A percentile compares a stretch with the other conserved stretches of the same genome.
phyloP scores from a whole-genome alignment of 2,888 invertebrate genomes.

The Abscondita cerata region DNA sequence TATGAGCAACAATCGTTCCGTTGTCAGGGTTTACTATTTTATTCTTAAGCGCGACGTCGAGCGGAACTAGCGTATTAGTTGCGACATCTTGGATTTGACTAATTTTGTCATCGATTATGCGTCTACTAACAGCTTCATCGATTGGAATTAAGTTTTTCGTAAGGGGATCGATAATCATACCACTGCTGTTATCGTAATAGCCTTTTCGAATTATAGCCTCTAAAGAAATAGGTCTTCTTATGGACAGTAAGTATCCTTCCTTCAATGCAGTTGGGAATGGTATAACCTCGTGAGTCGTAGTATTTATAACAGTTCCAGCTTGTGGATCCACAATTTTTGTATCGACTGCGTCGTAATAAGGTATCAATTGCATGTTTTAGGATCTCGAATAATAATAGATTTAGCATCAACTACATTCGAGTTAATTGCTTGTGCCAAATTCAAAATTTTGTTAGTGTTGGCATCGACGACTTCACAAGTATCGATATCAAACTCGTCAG shows the following conservation, averaged over 20 bases:
- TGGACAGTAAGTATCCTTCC: constrained; percentile 72
- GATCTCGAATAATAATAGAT: constrained; percentile 76
- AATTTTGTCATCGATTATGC: constrained; percentile 81
- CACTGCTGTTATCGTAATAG: constrained; percentile 72
- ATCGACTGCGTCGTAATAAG: constrained; percentile 83
- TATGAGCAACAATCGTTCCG: constrained; percentile 75
- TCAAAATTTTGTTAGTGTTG: constrained; percentile 66
- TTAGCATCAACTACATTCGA: constrained; percentile 79
- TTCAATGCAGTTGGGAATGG: constrained; percentile 75
- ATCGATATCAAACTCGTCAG: constrained; percentile 71
- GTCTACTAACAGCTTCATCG: constrained; percentile 78
- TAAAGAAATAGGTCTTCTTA: constrained; percentile 76
- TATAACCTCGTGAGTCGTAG: constrained; percentile 72
- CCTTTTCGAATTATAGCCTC: constrained; percentile 77
- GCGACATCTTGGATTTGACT: constrained; percentile 81
- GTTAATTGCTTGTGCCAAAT: constrained; percentile 80
- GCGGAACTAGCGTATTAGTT: constrained; percentile 72
- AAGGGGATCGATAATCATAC: constrained; percentile 75
- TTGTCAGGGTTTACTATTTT: constrained; percentile 73
- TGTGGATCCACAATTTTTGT: constrained; percentile 78
- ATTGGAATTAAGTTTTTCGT: constrained; percentile 76
- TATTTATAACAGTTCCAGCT: constrained; percentile 73
- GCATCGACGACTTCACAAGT: constrained; percentile 71
- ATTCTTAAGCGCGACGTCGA: constrained; percentile 75
- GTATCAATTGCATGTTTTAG: constrained; percentile 77